A percentile compares a stretch with the other conserved stretches of the same genome.
Conservation (phyloP, 1,140 invertebrate species). For the Mamestra configurata region DNA sequence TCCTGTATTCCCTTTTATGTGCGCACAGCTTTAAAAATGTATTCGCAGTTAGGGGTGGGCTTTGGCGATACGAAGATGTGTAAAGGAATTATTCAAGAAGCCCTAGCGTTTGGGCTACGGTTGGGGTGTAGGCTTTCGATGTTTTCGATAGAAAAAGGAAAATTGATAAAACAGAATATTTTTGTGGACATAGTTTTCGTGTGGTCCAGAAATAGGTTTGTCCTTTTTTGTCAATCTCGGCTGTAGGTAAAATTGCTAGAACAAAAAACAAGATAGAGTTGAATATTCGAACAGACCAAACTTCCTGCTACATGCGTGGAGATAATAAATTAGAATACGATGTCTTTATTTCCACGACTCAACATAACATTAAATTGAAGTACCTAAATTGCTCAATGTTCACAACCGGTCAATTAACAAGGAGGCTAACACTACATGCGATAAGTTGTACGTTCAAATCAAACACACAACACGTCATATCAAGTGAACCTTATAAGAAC, state of each 20-base stretch:
- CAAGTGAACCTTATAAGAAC: slow-evolving; percentile 47
- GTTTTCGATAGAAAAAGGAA: slow-evolving; percentile 15
- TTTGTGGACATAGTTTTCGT: slow-evolving; percentile 1
- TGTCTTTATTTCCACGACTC: slow-evolving; percentile 15
- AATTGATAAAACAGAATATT: slow-evolving; percentile 35
- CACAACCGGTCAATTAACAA: slow-evolving; percentile 47
- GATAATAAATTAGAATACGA: slow-evolving; percentile 10
- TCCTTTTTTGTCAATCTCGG: background rate
- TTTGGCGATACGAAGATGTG: slow-evolving; percentile 68
- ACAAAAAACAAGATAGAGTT: background rate
- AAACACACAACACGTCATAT: slow-evolving; percentile 52
- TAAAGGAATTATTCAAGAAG: slow-evolving; percentile 70
- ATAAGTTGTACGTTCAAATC: slow-evolving; percentile 50
- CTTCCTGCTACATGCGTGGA: background rate
- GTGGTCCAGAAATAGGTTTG: background rate
- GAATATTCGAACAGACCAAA: background rate
- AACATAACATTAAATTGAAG: slow-evolving; percentile 8
- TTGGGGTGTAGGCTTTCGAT: slow-evolving; percentile 28
- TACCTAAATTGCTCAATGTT: slow-evolving; percentile 42
- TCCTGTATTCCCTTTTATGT: slow-evolving; percentile 82
- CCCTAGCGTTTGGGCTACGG: slow-evolving; percentile 48
- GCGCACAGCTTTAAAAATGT: slow-evolving; percentile 81
- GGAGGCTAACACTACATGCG: slow-evolving; percentile 43
- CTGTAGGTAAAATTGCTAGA: background rate
- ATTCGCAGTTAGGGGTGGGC: slow-evolving; percentile 66